Conservation (phyloP, 1,140 invertebrate genomes). For the Kradibia gibbosae region DNA sequence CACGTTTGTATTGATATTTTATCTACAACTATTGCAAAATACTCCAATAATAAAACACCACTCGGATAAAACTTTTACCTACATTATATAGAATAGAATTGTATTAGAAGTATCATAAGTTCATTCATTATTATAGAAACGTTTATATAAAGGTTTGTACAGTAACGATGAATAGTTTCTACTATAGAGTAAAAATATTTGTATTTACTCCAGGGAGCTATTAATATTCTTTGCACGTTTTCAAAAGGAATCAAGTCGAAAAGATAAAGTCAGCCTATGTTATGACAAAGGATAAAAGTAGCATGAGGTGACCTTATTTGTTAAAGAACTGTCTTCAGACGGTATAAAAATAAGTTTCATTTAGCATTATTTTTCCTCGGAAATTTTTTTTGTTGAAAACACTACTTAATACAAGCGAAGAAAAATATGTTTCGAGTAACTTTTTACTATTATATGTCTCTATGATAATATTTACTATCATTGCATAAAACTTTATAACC, state of each 20-base stretch:
- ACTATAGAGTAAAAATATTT: neutral
- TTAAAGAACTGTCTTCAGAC: neutral
- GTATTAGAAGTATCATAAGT: neutral
- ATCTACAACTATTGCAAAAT: neutral
- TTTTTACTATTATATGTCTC: neutral
- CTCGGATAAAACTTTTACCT: too few relatives aligned
- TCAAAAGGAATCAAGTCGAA: neutral
- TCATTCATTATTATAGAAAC: neutral
- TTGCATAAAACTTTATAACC: neutral
- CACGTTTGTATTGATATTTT: neutral
- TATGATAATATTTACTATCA: neutral
- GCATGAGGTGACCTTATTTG: neutral
- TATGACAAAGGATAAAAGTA: neutral
- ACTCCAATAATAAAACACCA: neutral
- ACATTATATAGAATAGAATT: neutral
- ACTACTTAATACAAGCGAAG: neutral
- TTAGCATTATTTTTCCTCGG: neutral
- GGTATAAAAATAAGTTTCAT: neutral
- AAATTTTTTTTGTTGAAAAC: neutral
- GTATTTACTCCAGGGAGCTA: neutral
- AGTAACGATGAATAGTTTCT: neutral
- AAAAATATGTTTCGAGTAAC: neutral
- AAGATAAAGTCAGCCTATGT: neutral
- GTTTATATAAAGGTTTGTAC: neutral
- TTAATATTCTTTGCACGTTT: neutral